Percentiles rank a stretch among this genome's conserved stretches.
Conservation (phyloP, 2,113 vertebrate genomes). For the Hippocampus comes region DNA sequence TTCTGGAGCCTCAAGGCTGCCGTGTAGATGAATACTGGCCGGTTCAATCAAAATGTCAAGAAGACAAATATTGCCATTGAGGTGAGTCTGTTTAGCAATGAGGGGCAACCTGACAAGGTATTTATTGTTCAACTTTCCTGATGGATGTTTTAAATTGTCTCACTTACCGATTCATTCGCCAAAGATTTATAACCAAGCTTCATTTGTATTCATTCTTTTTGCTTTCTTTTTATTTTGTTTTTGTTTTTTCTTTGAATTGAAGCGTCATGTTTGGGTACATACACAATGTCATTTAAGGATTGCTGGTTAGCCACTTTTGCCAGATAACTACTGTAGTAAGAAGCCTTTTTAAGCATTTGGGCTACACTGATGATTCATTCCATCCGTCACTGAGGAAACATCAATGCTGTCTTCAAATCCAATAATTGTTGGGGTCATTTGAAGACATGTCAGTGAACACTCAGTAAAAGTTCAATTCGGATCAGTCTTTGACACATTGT, state of each 20-base stretch:
- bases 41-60: constrained; percentile 37
- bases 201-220: constrained; percentile 21
- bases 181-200: constrained; percentile 34
- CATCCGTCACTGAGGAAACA: neutral
- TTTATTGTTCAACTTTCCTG: neutral
- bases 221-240: neutral
- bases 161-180: neutral
- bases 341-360: neutral
- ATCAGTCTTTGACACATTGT: neutral
- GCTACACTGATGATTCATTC: neutral
- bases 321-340: neutral
- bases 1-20: constrained; percentile 25
- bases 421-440: neutral
- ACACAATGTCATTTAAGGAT: neutral
- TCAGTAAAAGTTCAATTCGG: neutral
- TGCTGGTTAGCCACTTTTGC: neutral
- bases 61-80: constrained; percentile 19
- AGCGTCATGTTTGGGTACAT: neutral
- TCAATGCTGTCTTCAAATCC: constrained; percentile 7
- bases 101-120: constrained; percentile 2
- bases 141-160: neutral
- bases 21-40: constrained; percentile 6
- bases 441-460: neutral
- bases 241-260: neutral
- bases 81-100: constrained; percentile 11